Evolutionary conservation across 2,888 invertebrate genomes (phyloP), one percentile per base, ranked within the genome.

Genomic region (Machimus atricapillus): DNA sequence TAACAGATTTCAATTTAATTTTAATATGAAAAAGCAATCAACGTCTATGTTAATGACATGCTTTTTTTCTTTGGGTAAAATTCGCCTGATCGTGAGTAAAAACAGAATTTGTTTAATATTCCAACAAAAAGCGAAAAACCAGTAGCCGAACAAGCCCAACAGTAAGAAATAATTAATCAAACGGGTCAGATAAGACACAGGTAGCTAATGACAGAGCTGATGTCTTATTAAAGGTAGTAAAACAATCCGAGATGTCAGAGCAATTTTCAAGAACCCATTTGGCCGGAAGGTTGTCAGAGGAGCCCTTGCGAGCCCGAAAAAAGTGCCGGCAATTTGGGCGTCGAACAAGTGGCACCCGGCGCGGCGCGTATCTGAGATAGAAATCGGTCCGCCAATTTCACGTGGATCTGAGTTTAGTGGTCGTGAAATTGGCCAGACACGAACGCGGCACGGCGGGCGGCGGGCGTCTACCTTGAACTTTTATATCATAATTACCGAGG

Each of bases 161-260:
- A 74, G 79, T 34, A 34, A 58, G 73, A 66, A 85, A 73, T 73
- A 31, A 85, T 85, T 27, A 85, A 58, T 58, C 56, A 82, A 82
- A 31, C 27, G 34, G 34, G 56, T 16, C 23, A 82, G 58, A 82
- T 52, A 82, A 87, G 85, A 79, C 66, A 14, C 86, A 87, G 81
- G 86, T 86, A 78, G 78, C 86, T 87, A 87, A 87, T 87, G 86
- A 86, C 77, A 86, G 52, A 74, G 77, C 76, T 74, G 87, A 88
- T 85, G 87, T 85, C 88, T 88, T 87, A 88, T 88, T 88, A 88
- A 83, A 86, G 85, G 85, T 85, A 77, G 73, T 88, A 88, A 88
- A 87, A 87, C 79, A 87, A 88, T 87, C 85, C 74, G 74, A 86
- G 34, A 78, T 78, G 56, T 56, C 27, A 52, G 27, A 81, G 23